These are phyloP conservation scores for Mylabris phalerata DNA, from an alignment of 1,140 invertebrate genomes.

Conservation along the genomic window DNA sequence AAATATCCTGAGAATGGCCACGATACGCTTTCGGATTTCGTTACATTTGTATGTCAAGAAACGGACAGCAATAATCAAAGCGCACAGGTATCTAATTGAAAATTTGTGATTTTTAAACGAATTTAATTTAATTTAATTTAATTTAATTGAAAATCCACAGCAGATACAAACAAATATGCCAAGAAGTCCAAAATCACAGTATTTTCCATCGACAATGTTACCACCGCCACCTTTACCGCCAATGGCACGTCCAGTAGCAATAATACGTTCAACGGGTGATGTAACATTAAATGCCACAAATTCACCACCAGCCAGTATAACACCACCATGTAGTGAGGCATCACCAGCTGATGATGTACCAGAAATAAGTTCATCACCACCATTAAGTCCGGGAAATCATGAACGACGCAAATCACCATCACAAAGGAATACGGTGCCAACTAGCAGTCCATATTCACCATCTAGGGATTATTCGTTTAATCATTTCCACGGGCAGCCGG, in stretches of 20 bases:
- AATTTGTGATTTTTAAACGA: background rate
- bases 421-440: conserved; percentile 35
- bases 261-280: conserved; percentile 81
- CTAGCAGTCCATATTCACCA: conserved; percentile 44
- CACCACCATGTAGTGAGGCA: conserved; percentile 47
- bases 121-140: too few relatives aligned
- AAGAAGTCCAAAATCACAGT: conserved; percentile 66
- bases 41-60: conserved; percentile 94
- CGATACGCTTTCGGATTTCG: conserved; percentile 91
- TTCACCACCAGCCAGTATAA: conserved; percentile 57
- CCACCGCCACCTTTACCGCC: conserved; percentile 94
- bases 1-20: conserved; percentile 77
- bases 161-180: conserved; percentile 32
- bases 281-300: conserved; percentile 48
- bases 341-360: conserved; percentile 41
- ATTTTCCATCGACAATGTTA: conserved; percentile 83
- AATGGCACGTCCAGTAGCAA: conserved; percentile 92
- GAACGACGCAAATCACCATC: conserved; percentile 38
- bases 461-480: conserved; percentile 75
- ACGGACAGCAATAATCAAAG: conserved; percentile 74
- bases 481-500: conserved; percentile 81
- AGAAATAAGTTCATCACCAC: conserved; percentile 40
- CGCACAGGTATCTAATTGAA: conserved; percentile 57
- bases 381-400: conserved; percentile 39
- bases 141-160: background rate